These are phyloP conservation scores for Ramazzottius varieornatus DNA, from an alignment of 2,888 invertebrate genomes.

Conservation along the genomic window DNA sequence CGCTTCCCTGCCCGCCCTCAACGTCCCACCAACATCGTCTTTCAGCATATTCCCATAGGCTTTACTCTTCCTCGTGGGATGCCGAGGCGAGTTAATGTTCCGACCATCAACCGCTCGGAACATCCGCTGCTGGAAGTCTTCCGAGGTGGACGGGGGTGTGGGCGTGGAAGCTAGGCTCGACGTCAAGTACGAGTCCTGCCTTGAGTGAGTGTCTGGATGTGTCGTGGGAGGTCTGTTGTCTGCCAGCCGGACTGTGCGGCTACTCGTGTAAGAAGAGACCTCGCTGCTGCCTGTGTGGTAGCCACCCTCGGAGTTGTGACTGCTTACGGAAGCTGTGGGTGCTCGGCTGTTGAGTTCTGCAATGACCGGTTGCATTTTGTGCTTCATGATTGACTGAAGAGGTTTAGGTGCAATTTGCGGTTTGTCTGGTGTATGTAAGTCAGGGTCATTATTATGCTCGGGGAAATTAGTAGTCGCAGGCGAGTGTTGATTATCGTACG, in stretches of 20 bases:
- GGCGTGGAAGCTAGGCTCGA: not conserved
- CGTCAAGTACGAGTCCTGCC: not conserved
- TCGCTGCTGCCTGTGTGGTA: too few relatives aligned
- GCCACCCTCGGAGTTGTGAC: not conserved
- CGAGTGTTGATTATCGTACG: not conserved
- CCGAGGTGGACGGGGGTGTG: not conserved
- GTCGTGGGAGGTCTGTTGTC: too few relatives aligned
- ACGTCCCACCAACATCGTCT: not conserved
- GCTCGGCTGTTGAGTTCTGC: not conserved
- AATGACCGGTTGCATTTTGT: slow-evolving; percentile 1
- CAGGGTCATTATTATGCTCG: not conserved
- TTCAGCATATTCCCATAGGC: slow-evolving; percentile 1
- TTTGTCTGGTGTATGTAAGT: not conserved
- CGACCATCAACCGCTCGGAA: not conserved
- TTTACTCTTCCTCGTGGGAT: not conserved
- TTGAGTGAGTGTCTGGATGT: too few relatives aligned
- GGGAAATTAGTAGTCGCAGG: not conserved
- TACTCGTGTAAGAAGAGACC: not conserved
- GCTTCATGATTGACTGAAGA: not conserved
- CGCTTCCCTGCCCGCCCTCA: not conserved
- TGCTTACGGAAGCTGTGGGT: not conserved
- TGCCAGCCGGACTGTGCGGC: not conserved
- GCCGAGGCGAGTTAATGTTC: not conserved
- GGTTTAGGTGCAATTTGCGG: too few relatives aligned
- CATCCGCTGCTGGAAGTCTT: not conserved